Evolutionary conservation across 2,797 vertebrate species (phyloP), one percentile per base, ranked within the genome.

Genomic region (Microctenopoma lineatum): DNA sequence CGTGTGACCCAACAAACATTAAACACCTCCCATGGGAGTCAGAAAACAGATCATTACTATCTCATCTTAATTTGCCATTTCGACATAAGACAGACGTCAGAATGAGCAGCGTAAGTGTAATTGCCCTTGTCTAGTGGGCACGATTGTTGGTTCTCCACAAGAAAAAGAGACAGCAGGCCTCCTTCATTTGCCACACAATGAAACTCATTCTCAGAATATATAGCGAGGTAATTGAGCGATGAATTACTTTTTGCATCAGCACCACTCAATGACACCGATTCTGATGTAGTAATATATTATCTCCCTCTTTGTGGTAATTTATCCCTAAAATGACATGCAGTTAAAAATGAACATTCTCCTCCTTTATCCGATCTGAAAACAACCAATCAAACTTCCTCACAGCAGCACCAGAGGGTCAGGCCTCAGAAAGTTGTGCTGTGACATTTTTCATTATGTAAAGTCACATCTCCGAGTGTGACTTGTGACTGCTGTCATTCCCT

Each of bases 201-300:
- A 82, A 81, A 79, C 78, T 79, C 83, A 69, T 83, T 90, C 79
- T 70, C 70, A 51, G 79, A 75, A 87, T 81, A 84, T 66, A 77
- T 36, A 56, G 74, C 38, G 61, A 67, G 88, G 85, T 90, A 92
- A 92, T 89, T 92, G 89, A 90, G 89, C 88, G 55, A 81, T 81
- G 85, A 90, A 92, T 90, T 88, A 87, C 88, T 90, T 90, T 87
- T 86, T 87, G 84, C 83, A 87, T 84, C 86, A 81, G 81, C 75
- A 72, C 70, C 80, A 80, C 80, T 81, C 84, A 66, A 44, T 78
- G 87, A 87, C 86, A 84, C 65, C 39, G 79, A 87, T 87, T 85
- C 79, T 75, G 81, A 83, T 79, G 85, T 86, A 72, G 84, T 84
- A 70, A 89, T 90, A 80, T 57, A 86, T 87, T 85, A 84, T 82